These are phyloP conservation scores for Myzus persicae DNA, from an alignment of 1,140 invertebrate species.

Conservation along the genomic window DNA sequence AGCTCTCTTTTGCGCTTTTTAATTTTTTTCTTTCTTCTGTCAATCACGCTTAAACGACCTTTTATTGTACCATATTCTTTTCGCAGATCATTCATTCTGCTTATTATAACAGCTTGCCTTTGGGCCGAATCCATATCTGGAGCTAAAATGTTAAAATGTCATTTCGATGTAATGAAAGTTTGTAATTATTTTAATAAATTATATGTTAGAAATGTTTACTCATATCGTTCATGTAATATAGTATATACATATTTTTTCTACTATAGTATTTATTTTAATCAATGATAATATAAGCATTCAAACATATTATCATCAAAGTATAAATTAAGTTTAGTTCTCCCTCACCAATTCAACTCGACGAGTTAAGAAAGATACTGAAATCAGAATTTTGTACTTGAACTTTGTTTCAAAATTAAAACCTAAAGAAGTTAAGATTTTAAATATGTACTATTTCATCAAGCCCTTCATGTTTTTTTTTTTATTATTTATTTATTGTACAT, in stretches of 20 bases:
- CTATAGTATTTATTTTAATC: not conserved
- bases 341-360: too few species aligned
- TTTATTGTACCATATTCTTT: conserved; percentile 16
- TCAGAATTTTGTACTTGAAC: too few species aligned
- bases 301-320: not conserved
- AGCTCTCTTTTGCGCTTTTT: conserved; percentile 8
- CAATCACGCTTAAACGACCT: not conserved
- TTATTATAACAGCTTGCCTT: not conserved
- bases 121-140: conserved; percentile 25
- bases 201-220: not conserved
- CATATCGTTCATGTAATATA: not conserved
- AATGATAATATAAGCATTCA: not conserved
- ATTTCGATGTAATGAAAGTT: not conserved
- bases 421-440: too few species aligned
- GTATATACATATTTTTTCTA: not conserved
- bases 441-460: too few species aligned
- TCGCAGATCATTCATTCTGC: conserved; percentile 22
- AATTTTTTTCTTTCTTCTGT: conserved; percentile 33
- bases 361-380: too few species aligned
- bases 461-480: too few species aligned
- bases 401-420: too few species aligned
- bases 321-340: too few species aligned
- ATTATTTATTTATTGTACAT: too few species aligned
- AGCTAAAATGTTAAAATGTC: conserved; percentile 1
- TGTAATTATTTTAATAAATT: not conserved